Evolutionary conservation across 2,888 invertebrate species (phyloP).

Genomic region (Drosophila neonasuta): DNA sequence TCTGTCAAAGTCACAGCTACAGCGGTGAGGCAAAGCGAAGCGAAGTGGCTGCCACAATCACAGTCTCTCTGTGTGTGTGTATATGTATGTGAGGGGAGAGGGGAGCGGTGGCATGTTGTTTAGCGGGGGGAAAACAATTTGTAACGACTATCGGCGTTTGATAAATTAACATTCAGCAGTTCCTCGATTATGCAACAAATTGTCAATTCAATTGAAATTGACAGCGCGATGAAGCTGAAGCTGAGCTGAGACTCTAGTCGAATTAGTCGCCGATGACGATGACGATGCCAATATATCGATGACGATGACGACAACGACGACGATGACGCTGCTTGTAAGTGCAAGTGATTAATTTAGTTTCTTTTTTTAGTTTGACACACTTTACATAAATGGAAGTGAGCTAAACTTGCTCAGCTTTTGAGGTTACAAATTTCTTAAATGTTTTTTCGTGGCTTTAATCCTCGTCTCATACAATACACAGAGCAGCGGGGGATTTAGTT

Average conservation of each 20-base stretch:
- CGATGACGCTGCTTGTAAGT: slow-evolving; percentile 35
- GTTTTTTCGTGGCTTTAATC: slow-evolving; percentile 43
- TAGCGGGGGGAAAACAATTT: slow-evolving; percentile 69
- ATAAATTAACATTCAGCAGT: slow-evolving; percentile 78
- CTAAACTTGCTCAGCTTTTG: neutral
- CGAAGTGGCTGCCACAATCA: slow-evolving; percentile 14
- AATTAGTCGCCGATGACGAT: slow-evolving; percentile 4
- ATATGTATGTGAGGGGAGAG: slow-evolving; percentile 7
- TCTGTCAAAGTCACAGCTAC: slow-evolving; percentile 47
- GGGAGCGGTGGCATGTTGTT: slow-evolving; percentile 40
- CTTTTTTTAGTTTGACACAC: slow-evolving; percentile 50
- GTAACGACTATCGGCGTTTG: slow-evolving; percentile 77
- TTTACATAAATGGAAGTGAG: slow-evolving; percentile 27
- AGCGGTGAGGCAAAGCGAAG: slow-evolving; percentile 22
- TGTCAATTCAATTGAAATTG: slow-evolving; percentile 74
- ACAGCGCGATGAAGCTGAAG: slow-evolving; percentile 57
- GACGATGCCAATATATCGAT: slow-evolving; percentile 26
- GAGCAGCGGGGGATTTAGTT: slow-evolving; percentile 65
- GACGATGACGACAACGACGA: slow-evolving; percentile 15
- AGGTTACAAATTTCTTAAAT: slow-evolving; percentile 53
- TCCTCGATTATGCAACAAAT: slow-evolving; percentile 75
- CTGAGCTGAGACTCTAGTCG: slow-evolving; percentile 5
- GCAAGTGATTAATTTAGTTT: slow-evolving; percentile 63
- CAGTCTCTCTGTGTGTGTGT: slow-evolving; percentile 11
- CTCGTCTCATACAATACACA: slow-evolving; percentile 16